Evolutionary conservation across 2,888 invertebrate species (phyloP).

Genomic region (Amphipoea oculea): DNA sequence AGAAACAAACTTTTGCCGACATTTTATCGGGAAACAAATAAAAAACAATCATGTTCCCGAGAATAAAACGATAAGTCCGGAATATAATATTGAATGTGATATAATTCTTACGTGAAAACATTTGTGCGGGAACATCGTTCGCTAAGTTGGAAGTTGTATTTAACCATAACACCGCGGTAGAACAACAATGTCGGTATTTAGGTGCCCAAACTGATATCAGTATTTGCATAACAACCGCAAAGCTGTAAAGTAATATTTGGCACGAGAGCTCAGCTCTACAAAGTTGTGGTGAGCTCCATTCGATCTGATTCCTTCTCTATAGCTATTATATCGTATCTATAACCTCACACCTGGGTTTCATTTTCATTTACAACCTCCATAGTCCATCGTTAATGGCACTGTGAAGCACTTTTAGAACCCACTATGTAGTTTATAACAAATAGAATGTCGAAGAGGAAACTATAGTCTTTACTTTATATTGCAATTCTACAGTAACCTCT

Average conservation of each 20-base stretch:
- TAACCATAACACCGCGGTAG: constrained; percentile 58
- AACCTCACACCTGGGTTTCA: constrained; percentile 52
- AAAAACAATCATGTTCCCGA: constrained; percentile 22
- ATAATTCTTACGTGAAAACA: constrained; percentile 39
- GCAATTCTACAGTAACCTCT: constrained; percentile 49
- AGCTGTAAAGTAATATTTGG: constrained; percentile 75
- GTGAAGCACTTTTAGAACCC: constrained; percentile 52
- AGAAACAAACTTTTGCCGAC: constrained; percentile 16
- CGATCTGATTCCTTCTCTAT: constrained; percentile 58
- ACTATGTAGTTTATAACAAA: constrained; percentile 51
- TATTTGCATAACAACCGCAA: constrained; percentile 74
- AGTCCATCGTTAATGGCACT: constrained; percentile 41
- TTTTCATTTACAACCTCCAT: constrained; percentile 46
- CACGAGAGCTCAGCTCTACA: constrained; percentile 69
- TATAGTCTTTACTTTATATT: constrained; percentile 49
- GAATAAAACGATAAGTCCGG: constrained; percentile 32
- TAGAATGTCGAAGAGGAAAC: constrained; percentile 47
- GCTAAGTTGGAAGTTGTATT: constrained; percentile 42
- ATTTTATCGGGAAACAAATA: constrained; percentile 11
- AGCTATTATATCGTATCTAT: constrained; percentile 26
- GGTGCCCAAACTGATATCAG: constrained; percentile 65
- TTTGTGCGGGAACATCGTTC: constrained; percentile 46
- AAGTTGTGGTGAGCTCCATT: constrained; percentile 69
- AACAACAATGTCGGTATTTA: constrained; percentile 69
- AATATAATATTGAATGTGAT: constrained; percentile 33